phyloP scores from a whole-genome alignment of 2,888 invertebrate species.

The Amphiduros pacificus region DNA sequence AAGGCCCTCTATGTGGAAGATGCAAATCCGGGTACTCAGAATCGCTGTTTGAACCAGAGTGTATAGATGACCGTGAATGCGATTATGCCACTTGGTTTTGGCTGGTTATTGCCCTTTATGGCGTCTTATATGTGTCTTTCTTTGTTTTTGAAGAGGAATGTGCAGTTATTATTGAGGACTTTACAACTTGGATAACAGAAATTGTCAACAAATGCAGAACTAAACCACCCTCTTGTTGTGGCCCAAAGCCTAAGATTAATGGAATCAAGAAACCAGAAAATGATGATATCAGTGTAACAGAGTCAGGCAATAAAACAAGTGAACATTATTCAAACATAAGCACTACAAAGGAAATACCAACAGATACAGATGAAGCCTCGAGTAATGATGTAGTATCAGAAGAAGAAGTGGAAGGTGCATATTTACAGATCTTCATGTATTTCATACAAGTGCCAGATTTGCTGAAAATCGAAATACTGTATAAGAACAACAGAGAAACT shows the following conservation, averaged over 20 bases:
- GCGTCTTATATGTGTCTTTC: conserved; percentile 8
- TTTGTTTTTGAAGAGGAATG: conserved; percentile 9
- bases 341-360: no score
- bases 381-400: no score
- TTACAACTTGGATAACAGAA: no score
- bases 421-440: conserved; percentile 12
- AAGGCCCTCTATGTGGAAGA: not conserved
- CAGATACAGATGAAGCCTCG: no score
- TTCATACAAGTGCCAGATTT: conserved; percentile 5
- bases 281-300: no score
- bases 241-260: no score
- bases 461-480: conserved; percentile 1
- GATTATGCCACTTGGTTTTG: conserved; percentile 5
- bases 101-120: conserved; percentile 7
- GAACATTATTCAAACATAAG: no score
- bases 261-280: no score
- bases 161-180: no score
- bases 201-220: no score
- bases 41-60: conserved; percentile 2
- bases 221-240: no score
- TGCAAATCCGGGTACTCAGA: conserved; percentile 6
- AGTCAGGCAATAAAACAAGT: no score
- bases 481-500: not conserved
- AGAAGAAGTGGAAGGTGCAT: conserved; percentile 3
- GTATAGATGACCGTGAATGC: conserved; percentile 2